Evolutionary conservation across 1,140 invertebrate species (phyloP).

Genomic region (Scaptomyza pallida): DNA sequence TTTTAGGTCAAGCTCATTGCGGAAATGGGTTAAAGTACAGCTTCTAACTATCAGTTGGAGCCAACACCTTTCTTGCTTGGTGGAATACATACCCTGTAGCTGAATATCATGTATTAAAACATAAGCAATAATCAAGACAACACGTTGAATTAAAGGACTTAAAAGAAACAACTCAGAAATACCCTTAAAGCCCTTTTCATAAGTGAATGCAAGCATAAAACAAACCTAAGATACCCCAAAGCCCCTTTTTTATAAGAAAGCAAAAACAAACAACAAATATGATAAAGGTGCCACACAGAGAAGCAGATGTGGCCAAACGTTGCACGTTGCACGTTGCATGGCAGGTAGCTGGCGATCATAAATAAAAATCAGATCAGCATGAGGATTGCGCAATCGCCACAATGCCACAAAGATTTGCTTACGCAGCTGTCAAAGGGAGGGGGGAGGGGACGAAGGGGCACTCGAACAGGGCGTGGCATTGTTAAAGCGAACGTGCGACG

Average conservation of each 20-base stretch:
- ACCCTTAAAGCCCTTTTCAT: background rate
- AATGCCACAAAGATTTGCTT: constrained; percentile 40
- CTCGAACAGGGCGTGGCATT: constrained; percentile 26
- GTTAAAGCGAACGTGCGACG: constrained; percentile 37
- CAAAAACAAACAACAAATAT: constrained; percentile 33
- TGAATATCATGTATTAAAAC: no score
- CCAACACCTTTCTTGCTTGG: background rate
- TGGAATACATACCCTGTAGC: background rate
- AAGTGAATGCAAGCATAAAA: no score
- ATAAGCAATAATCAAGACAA: no score
- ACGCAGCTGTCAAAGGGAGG: constrained; percentile 25
- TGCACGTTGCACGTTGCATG: constrained; percentile 12
- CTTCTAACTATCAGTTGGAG: background rate
- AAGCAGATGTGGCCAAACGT: constrained; percentile 6
- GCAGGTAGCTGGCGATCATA: constrained; percentile 50
- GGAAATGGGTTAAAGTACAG: constrained; percentile 28
- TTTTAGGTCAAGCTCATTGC: constrained; percentile 46
- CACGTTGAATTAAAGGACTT: no score
- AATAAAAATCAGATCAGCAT: constrained; percentile 82
- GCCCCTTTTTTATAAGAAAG: background rate
- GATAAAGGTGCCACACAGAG: constrained; percentile 14
- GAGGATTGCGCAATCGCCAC: constrained; percentile 69
- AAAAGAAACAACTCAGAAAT: background rate
- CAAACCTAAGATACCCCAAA: background rate
- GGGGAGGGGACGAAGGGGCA: background rate